Evolutionary conservation across 2,797 vertebrate species (phyloP).

Genomic region (Gallirallus australis): DNA sequence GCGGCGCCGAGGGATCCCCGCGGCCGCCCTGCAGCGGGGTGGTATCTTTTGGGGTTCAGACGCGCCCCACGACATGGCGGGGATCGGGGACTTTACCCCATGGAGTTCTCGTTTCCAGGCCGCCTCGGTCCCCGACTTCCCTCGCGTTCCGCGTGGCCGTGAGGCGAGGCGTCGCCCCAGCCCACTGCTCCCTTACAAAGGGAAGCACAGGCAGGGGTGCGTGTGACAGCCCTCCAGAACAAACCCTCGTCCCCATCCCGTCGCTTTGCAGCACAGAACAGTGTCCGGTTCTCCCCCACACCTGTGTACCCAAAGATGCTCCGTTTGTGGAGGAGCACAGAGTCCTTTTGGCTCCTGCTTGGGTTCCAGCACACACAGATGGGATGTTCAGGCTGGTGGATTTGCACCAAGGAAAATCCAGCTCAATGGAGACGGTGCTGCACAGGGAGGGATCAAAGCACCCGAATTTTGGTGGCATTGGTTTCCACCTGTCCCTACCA

Average conservation of each 20-base stretch:
- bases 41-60: neutral
- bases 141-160: fast-evolving
- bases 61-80: fast-evolving
- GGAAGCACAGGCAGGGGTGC: fast-evolving
- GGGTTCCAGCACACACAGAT: fast-evolving
- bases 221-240: neutral
- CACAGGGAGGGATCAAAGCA: neutral
- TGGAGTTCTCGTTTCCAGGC: neutral
- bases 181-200: neutral
- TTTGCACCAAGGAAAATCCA: neutral
- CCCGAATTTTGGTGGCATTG: neutral
- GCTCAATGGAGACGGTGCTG: neutral
- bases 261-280: fast-evolving
- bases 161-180: neutral
- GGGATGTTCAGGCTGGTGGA: neutral
- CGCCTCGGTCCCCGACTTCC: fast-evolving
- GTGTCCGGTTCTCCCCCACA: fast-evolving
- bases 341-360: neutral
- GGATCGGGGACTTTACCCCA: neutral
- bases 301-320: neutral
- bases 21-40: no score
- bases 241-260: fast-evolving
- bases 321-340: fast-evolving
- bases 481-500: neutral
- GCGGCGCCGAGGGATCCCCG: no score